A percentile compares a stretch with the other conserved stretches of the same genome.
Evolutionary conservation across 2,113 vertebrate genomes (phyloP).

Genomic region (Smithornis capensis): DNA sequence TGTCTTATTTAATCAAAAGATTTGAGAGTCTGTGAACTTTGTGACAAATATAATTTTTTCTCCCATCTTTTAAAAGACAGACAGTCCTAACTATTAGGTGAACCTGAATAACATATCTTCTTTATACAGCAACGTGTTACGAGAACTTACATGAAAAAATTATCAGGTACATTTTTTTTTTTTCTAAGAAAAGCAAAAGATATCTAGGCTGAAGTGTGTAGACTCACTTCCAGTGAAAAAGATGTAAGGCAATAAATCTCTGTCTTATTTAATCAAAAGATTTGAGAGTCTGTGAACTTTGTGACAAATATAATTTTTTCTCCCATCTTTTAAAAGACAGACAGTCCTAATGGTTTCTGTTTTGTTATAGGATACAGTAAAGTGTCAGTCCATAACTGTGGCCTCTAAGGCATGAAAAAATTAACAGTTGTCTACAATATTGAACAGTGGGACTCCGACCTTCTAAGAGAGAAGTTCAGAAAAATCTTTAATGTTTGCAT

Average conservation of each 20-base stretch:
- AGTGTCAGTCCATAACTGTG: not conserved
- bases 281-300: not conserved
- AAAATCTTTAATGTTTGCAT: not conserved
- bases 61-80: not conserved
- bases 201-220: not conserved
- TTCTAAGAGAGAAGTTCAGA: not conserved
- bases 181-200: not conserved
- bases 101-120: not conserved
- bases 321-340: not conserved
- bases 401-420: slow-evolving; percentile 1
- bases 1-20: not conserved
- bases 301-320: not conserved
- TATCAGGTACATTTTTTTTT: not conserved
- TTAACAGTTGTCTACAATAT: not conserved
- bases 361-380: not conserved
- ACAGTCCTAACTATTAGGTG: not conserved
- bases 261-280: not conserved
- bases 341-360: not conserved
- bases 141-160: not conserved
- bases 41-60: not conserved
- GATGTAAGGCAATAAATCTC: not conserved
- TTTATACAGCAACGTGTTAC: not conserved
- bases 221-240: not conserved
- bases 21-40: not conserved
- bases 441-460: not conserved